Evolutionary conservation across 1,140 invertebrate species (phyloP).

Genomic region (Andrena cerasifolii): DNA sequence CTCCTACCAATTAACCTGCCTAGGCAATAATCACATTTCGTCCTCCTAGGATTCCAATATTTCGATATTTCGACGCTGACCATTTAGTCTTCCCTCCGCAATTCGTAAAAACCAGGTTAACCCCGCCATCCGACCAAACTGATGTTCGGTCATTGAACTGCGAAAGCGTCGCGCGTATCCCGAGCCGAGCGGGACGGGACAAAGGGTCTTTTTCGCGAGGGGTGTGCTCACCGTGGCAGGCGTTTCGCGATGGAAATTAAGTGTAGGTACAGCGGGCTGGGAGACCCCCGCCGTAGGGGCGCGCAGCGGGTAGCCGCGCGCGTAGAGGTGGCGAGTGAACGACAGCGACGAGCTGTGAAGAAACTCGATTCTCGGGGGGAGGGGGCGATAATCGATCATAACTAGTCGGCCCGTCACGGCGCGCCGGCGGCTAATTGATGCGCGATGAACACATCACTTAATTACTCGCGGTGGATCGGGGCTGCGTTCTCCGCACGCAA

Average conservation of each 20-base stretch:
- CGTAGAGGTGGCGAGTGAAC: background rate
- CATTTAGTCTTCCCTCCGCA: too few species aligned
- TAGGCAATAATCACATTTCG: too few species aligned
- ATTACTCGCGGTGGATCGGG: slow-evolving; percentile 77
- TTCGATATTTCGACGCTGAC: too few species aligned
- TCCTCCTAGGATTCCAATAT: too few species aligned
- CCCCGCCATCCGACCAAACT: background rate
- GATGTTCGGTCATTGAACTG: slow-evolving; percentile 23
- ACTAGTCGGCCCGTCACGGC: slow-evolving; percentile 68
- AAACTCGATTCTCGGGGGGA: slow-evolving; percentile 66
- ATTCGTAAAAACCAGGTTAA: too few species aligned
- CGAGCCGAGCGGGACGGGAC: background rate
- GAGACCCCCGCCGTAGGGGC: background rate
- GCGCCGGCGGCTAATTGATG: slow-evolving; percentile 71
- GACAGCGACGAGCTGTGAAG: slow-evolving; percentile 72
- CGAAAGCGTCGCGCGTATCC: background rate
- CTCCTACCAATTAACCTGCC: too few species aligned
- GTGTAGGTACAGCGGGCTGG: too few species aligned
- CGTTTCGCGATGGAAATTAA: slow-evolving; percentile 18
- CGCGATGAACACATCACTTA: slow-evolving; percentile 80
- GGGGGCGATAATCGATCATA: slow-evolving; percentile 75
- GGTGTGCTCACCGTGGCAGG: background rate
- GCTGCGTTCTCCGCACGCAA: slow-evolving; percentile 67
- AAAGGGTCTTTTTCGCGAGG: slow-evolving; percentile 28
- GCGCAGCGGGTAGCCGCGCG: slow-evolving; percentile 12